Evolutionary conservation across 1,140 invertebrate species (phyloP).

Genomic region (Drosophila cardini): DNA sequence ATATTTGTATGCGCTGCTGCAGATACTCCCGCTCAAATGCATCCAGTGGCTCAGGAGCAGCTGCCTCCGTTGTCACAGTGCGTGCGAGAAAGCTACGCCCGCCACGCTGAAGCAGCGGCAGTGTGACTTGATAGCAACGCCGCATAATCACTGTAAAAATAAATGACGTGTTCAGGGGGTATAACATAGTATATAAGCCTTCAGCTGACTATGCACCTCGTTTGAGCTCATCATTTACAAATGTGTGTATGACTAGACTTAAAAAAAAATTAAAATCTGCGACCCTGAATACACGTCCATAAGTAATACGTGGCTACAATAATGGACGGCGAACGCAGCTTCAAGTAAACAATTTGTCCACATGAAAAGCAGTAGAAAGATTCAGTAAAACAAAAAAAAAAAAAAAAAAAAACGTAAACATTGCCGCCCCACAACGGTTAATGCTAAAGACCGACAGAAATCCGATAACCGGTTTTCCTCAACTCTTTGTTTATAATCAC

Average conservation of each 20-base stretch:
- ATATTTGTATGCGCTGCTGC: conserved; percentile 89
- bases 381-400: conserved; percentile 6
- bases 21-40: conserved; percentile 73
- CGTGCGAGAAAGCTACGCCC: conserved; percentile 39
- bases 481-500: conserved; percentile 45
- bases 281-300: conserved; percentile 67
- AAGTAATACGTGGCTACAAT: conserved; percentile 57
- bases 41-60: conserved; percentile 48
- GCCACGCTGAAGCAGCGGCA: conserved; percentile 33
- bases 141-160: conserved; percentile 64
- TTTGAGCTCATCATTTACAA: conserved; percentile 54
- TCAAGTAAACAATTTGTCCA: conserved; percentile 73
- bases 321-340: conserved; percentile 29
- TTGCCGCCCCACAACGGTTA: conserved; percentile 45
- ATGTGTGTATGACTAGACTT: conserved; percentile 43
- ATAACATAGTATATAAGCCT: background rate
- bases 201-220: conserved; percentile 16
- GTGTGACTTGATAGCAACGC: conserved; percentile 40
- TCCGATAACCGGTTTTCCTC: conserved; percentile 40
- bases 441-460: conserved; percentile 22
- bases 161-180: conserved; percentile 42
- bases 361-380: conserved; percentile 46
- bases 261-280: conserved; percentile 18
- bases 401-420: conserved; percentile 31
- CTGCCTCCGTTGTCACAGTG: conserved; percentile 27